phyloP scores from a whole-genome alignment of 2,113 vertebrate genomes.

The Octodon degus region DNA sequence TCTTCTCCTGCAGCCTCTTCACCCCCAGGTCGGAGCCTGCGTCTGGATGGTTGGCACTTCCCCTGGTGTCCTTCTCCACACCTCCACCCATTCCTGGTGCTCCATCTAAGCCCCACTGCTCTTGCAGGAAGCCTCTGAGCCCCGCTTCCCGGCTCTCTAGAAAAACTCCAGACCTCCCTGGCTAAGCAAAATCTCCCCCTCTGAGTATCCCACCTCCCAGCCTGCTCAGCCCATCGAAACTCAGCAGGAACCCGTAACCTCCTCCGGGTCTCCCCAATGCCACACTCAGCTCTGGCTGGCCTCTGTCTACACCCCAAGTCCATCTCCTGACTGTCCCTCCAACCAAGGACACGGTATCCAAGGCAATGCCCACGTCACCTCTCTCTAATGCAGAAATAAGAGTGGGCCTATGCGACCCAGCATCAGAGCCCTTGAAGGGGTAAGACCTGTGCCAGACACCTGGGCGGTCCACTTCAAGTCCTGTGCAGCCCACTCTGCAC shows the following conservation, averaged over 20 bases:
- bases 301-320: not conserved
- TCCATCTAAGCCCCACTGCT: not conserved
- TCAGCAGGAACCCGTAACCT: not conserved
- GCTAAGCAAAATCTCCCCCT: not conserved
- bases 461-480: not conserved
- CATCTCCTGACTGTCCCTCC: not conserved
- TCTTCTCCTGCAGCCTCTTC: too few species aligned
- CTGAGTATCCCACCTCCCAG: not conserved
- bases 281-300: not conserved
- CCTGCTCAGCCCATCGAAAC: not conserved
- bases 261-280: not conserved
- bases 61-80: not conserved
- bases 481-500: fast-evolving
- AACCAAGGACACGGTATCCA: not conserved
- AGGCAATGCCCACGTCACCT: not conserved
- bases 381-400: not conserved
- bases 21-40: not conserved
- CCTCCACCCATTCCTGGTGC: not conserved
- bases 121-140: not conserved
- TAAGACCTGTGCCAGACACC: not conserved
- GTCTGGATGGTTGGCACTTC: not conserved
- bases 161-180: not conserved
- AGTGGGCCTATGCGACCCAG: not conserved
- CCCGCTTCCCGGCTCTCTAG: not conserved
- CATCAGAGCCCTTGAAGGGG: not conserved